Conservation (phyloP, 2,888 invertebrate genomes). For the Tetropium fuscum region DNA sequence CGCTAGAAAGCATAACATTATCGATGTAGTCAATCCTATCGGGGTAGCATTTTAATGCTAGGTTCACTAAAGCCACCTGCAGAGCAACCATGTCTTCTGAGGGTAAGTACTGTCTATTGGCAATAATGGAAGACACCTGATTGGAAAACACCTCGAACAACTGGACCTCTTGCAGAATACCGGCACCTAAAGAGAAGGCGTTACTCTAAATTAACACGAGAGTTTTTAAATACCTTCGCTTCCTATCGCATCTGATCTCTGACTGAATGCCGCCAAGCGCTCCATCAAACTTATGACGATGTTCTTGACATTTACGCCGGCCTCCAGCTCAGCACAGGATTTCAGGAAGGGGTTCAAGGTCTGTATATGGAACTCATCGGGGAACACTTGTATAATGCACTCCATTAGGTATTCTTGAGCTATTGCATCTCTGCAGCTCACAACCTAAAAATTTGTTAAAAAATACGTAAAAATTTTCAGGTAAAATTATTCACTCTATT, state of each 20-base stretch:
- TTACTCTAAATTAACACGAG: background rate
- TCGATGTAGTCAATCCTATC: slow-evolving; percentile 95
- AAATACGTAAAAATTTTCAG: too few relatives aligned
- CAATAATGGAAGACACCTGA: slow-evolving; percentile 94
- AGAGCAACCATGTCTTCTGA: slow-evolving; percentile 95
- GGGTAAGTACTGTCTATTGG: slow-evolving; percentile 95
- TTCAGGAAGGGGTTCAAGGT: slow-evolving; percentile 95
- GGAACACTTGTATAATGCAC: slow-evolving; percentile 98
- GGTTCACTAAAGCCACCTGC: slow-evolving; percentile 93
- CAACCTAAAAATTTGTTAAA: slow-evolving; percentile 79
- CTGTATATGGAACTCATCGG: slow-evolving; percentile 98
- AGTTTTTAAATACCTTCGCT: slow-evolving; percentile 47
- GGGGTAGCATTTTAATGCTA: slow-evolving; percentile 97
- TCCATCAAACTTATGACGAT: slow-evolving; percentile 98
- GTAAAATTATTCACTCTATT: too few relatives aligned
- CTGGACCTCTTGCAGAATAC: slow-evolving; percentile 78
- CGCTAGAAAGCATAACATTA: slow-evolving; percentile 91
- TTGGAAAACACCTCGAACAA: slow-evolving; percentile 98
- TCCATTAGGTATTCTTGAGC: slow-evolving; percentile 99
- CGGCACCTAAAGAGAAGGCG: slow-evolving; percentile 47
- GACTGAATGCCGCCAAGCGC: slow-evolving; percentile 85
- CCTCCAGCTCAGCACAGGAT: slow-evolving; percentile 96
- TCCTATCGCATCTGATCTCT: slow-evolving; percentile 75
- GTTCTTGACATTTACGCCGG: slow-evolving; percentile 97
- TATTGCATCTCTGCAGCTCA: slow-evolving; percentile 97